Conservation (phyloP, 2,113 vertebrate species). For the Datnioides undecimradiatus region DNA sequence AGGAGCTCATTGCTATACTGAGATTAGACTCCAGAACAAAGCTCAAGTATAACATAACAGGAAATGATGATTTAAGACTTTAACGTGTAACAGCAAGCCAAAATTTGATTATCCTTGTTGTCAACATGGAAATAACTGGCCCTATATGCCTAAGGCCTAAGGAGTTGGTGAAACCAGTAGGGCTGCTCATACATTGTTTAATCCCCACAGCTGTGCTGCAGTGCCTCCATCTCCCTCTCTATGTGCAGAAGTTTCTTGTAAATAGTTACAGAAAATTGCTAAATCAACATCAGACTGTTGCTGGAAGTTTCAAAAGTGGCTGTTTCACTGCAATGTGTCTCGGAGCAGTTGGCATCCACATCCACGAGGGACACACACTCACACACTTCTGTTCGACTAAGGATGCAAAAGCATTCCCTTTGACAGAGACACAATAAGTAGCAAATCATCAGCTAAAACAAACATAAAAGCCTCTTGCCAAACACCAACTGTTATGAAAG, state of each 20-base stretch:
- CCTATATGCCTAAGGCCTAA: conserved; percentile 45
- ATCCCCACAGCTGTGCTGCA: conserved; percentile 63
- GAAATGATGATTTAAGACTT: conserved; percentile 49
- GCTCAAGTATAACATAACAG: conserved; percentile 60
- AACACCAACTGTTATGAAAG: conserved; percentile 80
- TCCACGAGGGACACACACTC: conserved; percentile 17
- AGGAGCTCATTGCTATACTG: conserved; percentile 45
- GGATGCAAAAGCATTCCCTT: conserved; percentile 64
- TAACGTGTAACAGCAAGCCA: conserved; percentile 50
- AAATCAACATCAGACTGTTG: conserved; percentile 69
- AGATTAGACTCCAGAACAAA: conserved; percentile 62
- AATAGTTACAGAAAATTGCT: conserved; percentile 59
- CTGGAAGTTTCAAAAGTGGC: conserved; percentile 58
- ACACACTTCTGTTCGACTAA: conserved; percentile 45
- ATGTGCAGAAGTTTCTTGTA: conserved; percentile 61
- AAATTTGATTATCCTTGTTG: conserved; percentile 58
- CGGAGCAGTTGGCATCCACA: conserved; percentile 63
- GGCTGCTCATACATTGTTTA: conserved; percentile 46
- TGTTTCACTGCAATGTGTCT: conserved; percentile 16
- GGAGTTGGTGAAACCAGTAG: conserved; percentile 32
- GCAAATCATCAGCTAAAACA: conserved; percentile 73
- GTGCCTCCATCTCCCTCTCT: conserved; percentile 39
- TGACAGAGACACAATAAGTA: conserved; percentile 71
- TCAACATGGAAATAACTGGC: conserved; percentile 54
- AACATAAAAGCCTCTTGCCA: conserved; percentile 72